phyloP scores from a whole-genome alignment of 1,140 invertebrate species.

The Papilio polytes region DNA sequence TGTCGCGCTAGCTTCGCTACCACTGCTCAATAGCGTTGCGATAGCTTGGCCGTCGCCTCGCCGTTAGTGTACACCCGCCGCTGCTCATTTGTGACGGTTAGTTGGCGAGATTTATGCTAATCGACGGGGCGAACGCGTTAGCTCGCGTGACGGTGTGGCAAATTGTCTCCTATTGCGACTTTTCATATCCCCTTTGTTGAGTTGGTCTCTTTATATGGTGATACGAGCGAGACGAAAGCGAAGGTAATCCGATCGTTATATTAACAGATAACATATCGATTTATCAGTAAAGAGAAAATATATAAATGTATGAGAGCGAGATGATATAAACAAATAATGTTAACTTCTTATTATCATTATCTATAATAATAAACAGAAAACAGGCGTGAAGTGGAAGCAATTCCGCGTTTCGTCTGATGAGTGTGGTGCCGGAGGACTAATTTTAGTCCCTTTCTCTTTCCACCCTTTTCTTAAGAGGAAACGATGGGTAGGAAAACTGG shows the following conservation, averaged over 20 bases:
- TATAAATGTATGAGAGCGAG: neutral
- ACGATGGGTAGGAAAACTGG: too few species aligned
- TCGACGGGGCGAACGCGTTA: slow-evolving; percentile 77
- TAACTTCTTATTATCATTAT: neutral
- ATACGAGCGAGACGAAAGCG: slow-evolving; percentile 50
- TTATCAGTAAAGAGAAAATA: slow-evolving; percentile 12
- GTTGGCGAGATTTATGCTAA: slow-evolving; percentile 83
- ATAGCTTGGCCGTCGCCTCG: slow-evolving; percentile 57
- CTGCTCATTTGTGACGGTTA: slow-evolving; percentile 78
- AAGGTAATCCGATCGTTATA: slow-evolving; percentile 50
- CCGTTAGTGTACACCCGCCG: slow-evolving; percentile 50
- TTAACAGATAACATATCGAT: slow-evolving; percentile 44
- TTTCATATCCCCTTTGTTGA: slow-evolving; percentile 62
- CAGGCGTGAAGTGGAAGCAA: too few species aligned
- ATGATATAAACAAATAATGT: neutral
- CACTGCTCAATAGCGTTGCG: slow-evolving; percentile 39
- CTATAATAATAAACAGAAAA: too few species aligned
- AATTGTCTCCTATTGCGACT: slow-evolving; percentile 73
- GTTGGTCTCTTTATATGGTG: slow-evolving; percentile 58
- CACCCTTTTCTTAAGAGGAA: too few species aligned
- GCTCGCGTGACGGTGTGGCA: slow-evolving; percentile 76
- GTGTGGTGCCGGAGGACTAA: too few species aligned
- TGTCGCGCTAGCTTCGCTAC: slow-evolving; percentile 68
- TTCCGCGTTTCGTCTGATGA: too few species aligned
- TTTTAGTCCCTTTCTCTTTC: too few species aligned